Base-by-base conservation (phyloP, 2,797 vertebrate genomes). In the Moxostoma hubbsi region DNA sequence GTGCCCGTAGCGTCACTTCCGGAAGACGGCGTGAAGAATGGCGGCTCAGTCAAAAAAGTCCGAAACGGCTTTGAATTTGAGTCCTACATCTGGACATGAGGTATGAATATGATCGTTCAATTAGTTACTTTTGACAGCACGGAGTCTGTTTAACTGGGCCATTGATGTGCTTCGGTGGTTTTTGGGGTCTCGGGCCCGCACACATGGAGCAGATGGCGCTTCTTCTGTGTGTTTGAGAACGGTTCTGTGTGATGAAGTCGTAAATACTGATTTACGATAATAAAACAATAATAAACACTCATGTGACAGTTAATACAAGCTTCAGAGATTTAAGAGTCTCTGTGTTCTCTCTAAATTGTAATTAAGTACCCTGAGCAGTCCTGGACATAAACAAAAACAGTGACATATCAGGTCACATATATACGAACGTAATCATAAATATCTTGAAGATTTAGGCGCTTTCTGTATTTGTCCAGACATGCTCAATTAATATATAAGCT, bases 21-120 rank as follows among this genome's bases (percentile, higher is more conserved):
- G 82, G 81, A 72, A 70, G 53, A 78, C 73, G 51, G 73, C 43
- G 43, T 58, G 12, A 78, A 88, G 87, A 10, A 89, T 89, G 88
- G 88, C 86, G 81, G 72, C 83, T 1, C 81, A 87, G 72, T 47
- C 82, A 51, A 84, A 85, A 68, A 61, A 85, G 47, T 47, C 16
- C 51, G 63, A 81, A 68, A 77, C 70, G 64, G 70, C 55, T 59
- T 58, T 75, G 13, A 73, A 83, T 58, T 36, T 82, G 36, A 79
- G 65, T 61, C 69, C 81, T n/a, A 66, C 63, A 50, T 49, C 78
- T 0, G 72, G 64, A 76, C 75, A 86, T 6, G 85, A 81, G 83
- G 86, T 88, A 82, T 7, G 16, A 15, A 50, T 7, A 11, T 3
- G 45, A 45, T 65, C 1, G 0, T 59, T 15, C 7, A 0, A 11